Percentiles rank a stretch among this genome's conserved stretches.
Conservation (phyloP, 2,888 invertebrate genomes). For the Melangyna quadrimaculata region DNA sequence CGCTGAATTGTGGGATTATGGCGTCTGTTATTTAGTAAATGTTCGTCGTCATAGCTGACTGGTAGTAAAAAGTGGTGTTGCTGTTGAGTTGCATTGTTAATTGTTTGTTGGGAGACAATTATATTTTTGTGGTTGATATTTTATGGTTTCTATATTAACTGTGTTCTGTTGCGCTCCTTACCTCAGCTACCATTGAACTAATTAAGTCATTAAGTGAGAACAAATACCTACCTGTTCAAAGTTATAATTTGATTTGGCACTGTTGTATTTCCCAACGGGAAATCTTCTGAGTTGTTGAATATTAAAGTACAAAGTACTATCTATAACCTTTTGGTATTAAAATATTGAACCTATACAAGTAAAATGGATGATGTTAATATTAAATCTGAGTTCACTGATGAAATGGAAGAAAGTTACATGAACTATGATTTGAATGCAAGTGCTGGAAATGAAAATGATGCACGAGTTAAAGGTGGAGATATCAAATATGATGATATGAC, state of each 20-base stretch:
- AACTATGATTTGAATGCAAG: not conserved
- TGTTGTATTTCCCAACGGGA: not conserved
- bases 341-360: not conserved
- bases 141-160: not conserved
- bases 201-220: not conserved
- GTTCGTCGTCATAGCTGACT: not conserved
- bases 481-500: not conserved
- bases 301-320: not conserved
- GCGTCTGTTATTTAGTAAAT: not conserved
- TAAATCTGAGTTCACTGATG: not conserved
- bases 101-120: not conserved
- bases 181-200: too few relatives aligned
- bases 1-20: slow-evolving; percentile 20
- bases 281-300: not conserved
- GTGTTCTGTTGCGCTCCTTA: not conserved
- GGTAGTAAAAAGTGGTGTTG: not conserved
- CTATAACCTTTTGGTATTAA: not conserved
- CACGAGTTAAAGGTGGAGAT: not conserved
- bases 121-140: not conserved
- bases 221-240: not conserved
- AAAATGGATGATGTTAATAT: not conserved
- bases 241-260: not conserved
- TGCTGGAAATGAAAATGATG: not conserved
- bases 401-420: not conserved
- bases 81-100: not conserved